Evolutionary conservation across 1,140 invertebrate species (phyloP), one percentile per base, ranked within the genome.

Genomic region (Drosophila quadrilineata): DNA sequence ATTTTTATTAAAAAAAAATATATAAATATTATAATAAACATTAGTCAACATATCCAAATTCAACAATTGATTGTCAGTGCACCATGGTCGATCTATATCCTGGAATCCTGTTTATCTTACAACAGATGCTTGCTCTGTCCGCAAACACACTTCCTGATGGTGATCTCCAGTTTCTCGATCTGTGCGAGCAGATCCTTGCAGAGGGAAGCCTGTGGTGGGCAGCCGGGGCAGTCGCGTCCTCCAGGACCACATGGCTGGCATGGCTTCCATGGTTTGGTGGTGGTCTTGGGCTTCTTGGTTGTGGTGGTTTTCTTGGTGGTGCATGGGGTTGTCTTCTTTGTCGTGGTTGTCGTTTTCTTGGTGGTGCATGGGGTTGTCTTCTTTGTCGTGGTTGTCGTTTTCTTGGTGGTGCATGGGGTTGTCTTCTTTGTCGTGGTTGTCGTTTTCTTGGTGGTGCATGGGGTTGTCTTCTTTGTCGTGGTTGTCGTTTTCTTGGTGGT

Each of bases 61-160:
- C n/a, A n/a, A n/a, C n/a, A n/a, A n/a, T n/a, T n/a, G n/a, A n/a
- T n/a, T n/a, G n/a, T n/a, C n/a, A n/a, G n/a, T n/a, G n/a, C n/a
- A n/a, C n/a, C n/a, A n/a, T n/a, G n/a, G n/a, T n/a, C n/a, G n/a
- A n/a, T n/a, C n/a, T n/a, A n/a, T n/a, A n/a, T n/a, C n/a, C n/a
- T n/a, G n/a, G n/a, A n/a, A n/a, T n/a, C n/a, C n/a, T n/a, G n/a
- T n/a, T n/a, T n/a, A n/a, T 5, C 22, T 16, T 8, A 59, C 9
- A 59, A 3, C 10, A 35, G 4, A 2, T 3, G 43, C 0, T 2
- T 0, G 1, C 28, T 36, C 8, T 33, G 6, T 8, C 40, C 66
- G 46, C 69, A 71, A 19, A 70, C 69, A 8, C 69, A 64, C 9
- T 29, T 6, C 16, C 16, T 57, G 10, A 72, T 5, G 38, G 1